Evolutionary conservation across 2,797 vertebrate genomes (phyloP).

Genomic region (Tragelaphus eurycerus): DNA sequence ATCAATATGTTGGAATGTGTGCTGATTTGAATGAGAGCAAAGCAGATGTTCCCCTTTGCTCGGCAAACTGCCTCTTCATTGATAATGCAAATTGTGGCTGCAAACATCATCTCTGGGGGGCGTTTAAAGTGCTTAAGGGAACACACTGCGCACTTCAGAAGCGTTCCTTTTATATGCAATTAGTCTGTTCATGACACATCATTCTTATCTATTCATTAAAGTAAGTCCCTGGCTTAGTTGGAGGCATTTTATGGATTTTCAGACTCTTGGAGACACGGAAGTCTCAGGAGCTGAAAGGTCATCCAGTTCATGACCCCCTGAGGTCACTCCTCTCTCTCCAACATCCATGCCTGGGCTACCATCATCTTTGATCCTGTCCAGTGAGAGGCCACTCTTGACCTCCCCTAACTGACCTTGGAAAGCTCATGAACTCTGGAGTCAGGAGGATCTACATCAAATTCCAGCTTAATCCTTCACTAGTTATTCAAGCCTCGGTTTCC

Average conservation of each 20-base stretch:
- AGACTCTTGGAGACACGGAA: conserved; percentile 6
- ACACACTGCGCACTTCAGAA: conserved; percentile 58
- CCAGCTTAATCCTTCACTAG: background rate
- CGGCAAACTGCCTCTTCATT: conserved; percentile 51
- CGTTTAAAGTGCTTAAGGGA: conserved; percentile 62
- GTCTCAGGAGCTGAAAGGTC: conserved; percentile 45
- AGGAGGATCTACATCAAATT: background rate
- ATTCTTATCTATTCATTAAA: conserved; percentile 75
- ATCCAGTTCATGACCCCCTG: background rate
- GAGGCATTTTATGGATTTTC: conserved; percentile 51
- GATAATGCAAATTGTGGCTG: conserved; percentile 65
- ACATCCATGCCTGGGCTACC: background rate
- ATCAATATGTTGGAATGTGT: conserved; percentile 35
- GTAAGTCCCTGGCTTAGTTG: conserved; percentile 67
- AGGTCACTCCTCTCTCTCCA: background rate
- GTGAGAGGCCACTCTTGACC: background rate
- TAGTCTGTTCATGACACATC: conserved; percentile 74
- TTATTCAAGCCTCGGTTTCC: background rate
- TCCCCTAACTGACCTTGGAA: background rate
- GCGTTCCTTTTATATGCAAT: conserved; percentile 60
- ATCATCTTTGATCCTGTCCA: background rate
- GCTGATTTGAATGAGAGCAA: background rate
- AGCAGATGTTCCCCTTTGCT: background rate
- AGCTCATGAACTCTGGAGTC: background rate
- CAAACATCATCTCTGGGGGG: conserved; percentile 59